These are phyloP conservation scores for Eilema sororculum DNA, from an alignment of 2,888 invertebrate genomes.

Conservation along the genomic window DNA sequence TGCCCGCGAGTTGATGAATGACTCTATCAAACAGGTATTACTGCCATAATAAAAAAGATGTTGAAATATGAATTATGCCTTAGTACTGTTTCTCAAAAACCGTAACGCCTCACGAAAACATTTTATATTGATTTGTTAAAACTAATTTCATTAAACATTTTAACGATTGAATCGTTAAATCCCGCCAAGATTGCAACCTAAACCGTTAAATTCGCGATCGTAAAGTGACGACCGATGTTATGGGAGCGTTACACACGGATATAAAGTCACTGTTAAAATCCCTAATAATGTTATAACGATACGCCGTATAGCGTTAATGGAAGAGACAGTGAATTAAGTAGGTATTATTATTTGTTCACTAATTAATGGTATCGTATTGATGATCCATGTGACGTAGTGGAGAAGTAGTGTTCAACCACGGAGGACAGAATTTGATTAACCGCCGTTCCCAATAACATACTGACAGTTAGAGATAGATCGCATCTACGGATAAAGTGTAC, in stretches of 20 bases:
- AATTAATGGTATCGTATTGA: too few relatives aligned
- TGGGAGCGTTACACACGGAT: constrained; percentile 29
- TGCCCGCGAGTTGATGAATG: too few relatives aligned
- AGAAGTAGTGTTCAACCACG: too few relatives aligned
- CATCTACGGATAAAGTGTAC: too few relatives aligned
- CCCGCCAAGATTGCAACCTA: constrained; percentile 26
- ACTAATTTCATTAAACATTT: constrained; percentile 42
- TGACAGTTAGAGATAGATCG: too few relatives aligned
- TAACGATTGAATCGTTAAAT: constrained; percentile 45
- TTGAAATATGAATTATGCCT: background rate
- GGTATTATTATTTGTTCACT: too few relatives aligned
- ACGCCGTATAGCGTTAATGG: constrained; percentile 5
- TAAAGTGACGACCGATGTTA: constrained; percentile 35
- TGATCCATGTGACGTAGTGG: too few relatives aligned
- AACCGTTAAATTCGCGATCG: constrained; percentile 36
- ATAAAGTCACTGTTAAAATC: constrained; percentile 45
- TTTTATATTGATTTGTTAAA: constrained; percentile 37
- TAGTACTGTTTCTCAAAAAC: background rate
- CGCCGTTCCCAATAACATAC: too few relatives aligned
- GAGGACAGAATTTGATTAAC: too few relatives aligned
- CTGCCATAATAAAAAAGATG: too few relatives aligned
- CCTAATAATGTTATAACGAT: constrained; percentile 22
- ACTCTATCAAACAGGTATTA: too few relatives aligned
- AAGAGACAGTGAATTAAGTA: constrained; percentile 17
- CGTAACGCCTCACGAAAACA: background rate